Percentiles rank a stretch among this genome's conserved stretches.
Conservation (phyloP, 2,888 invertebrate species). For the Caradrina kadenii region DNA sequence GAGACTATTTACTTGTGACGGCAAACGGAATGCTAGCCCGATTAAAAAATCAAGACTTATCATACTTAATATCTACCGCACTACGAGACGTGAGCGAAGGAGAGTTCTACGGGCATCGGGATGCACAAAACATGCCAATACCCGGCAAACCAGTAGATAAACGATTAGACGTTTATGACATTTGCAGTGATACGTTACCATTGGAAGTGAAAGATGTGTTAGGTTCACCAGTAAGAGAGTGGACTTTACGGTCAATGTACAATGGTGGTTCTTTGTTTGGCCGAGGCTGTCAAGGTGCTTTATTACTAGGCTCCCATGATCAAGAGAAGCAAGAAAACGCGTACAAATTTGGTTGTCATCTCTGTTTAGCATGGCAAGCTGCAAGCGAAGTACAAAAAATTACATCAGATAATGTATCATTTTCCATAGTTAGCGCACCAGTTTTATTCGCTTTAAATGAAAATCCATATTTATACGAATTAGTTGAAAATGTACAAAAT, state of each 20-base stretch:
- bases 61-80: conserved; percentile 95
- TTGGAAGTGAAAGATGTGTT: conserved; percentile 79
- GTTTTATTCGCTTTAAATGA: conserved; percentile 95
- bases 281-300: conserved; percentile 95
- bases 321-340: conserved; percentile 93
- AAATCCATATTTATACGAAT: conserved; percentile 92
- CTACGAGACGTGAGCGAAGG: conserved; percentile 95
- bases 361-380: conserved; percentile 96
- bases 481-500: conserved; percentile 89
- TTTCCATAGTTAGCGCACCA: conserved; percentile 95
- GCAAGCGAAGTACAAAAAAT: conserved; percentile 81
- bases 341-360: conserved; percentile 94
- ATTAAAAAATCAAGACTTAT: conserved; percentile 93
- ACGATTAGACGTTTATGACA: conserved; percentile 72
- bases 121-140: conserved; percentile 93
- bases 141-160: conserved; percentile 90
- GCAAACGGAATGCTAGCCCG: conserved; percentile 95
- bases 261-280: conserved; percentile 92
- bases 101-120: conserved; percentile 94
- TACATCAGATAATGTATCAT: conserved; percentile 89
- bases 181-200: conserved; percentile 81
- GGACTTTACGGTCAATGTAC: conserved; percentile 93
- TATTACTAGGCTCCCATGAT: conserved; percentile 93
- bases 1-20: conserved; percentile 95
- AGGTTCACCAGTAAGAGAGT: conserved; percentile 92